Evolutionary conservation across 2,888 invertebrate genomes (phyloP), one percentile per base, ranked within the genome.

Genomic region (Lepidochitona cinerea): DNA sequence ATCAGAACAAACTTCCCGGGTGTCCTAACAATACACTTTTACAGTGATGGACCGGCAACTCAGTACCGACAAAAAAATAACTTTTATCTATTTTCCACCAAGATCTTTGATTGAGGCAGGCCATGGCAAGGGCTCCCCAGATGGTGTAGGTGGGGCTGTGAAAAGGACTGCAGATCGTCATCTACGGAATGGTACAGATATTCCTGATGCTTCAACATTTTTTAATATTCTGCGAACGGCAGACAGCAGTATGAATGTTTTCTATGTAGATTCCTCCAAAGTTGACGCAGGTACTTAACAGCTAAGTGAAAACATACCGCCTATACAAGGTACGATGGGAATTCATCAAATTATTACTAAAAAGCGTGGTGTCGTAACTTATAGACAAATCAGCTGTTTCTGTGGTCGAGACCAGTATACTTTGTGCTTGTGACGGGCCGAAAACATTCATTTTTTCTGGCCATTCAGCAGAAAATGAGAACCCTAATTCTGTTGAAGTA

Each of bases 1-100:
- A 68, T 80, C 18, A 68, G 29, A 23, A n/a, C 49, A 18, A 49
- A 72, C 26, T 64, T 75, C 33, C 69, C 72, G 33, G 7, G 32
- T 3, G 69, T 79, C 26, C 72, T 79, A 33, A 68, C 70, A 26
- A 14, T 81, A 14, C 71, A 81, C 52, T 75, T 81, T 53, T 79
- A 68, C 75, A 76, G 75, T 67, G 81, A 80, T 74, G 87, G 89
- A 6, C 90, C 91, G 0, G 76, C 81, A 0, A 84, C 85, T 3
- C 89, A 89, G 72, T 89, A 90, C 72, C 64, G 85, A 35, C 87
- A 91, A 71, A 89, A 90, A 82, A 77, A 73, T 0, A 89, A 89
- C 81, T 90, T 91, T 78, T 87, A 81, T 76, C 78, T 90, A 1
- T 59, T 81, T 23, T 68, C 75, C 9, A 74, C 54, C 29, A 75